phyloP scores from a whole-genome alignment of 2,113 vertebrate genomes.

The Gulo gulo region DNA sequence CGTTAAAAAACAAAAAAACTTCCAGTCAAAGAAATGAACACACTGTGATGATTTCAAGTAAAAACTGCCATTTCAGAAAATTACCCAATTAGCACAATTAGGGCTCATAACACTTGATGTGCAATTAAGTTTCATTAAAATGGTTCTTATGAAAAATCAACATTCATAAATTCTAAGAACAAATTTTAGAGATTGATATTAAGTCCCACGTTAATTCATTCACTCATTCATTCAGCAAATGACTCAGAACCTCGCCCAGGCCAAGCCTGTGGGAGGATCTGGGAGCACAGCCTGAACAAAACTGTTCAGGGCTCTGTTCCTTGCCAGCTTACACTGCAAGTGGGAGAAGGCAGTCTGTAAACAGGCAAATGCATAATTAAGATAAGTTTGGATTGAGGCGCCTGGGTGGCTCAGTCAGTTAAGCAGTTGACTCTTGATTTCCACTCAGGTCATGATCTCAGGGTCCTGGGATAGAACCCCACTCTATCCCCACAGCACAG shows the following conservation, averaged over 20 bases:
- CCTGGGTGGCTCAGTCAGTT: not conserved
- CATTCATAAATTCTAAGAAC: conserved; percentile 29
- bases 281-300: not conserved
- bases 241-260: not conserved
- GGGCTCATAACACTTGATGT: not conserved
- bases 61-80: conserved; percentile 43
- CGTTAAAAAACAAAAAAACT: no score
- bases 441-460: not conserved
- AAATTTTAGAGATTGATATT: conserved; percentile 5
- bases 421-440: not conserved
- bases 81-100: conserved; percentile 25
- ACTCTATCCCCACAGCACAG: not conserved
- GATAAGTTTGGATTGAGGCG: not conserved
- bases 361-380: not conserved
- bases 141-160: conserved; percentile 16
- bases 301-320: not conserved
- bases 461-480: not conserved
- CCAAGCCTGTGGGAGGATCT: not conserved
- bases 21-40: conserved; percentile 10
- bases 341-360: not conserved
- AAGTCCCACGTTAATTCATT: not conserved
- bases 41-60: not conserved
- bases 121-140: conserved; percentile 32
- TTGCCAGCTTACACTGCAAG: not conserved
- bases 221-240: not conserved